These are phyloP conservation scores for Amblyraja radiata DNA, from an alignment of 2,797 vertebrate genomes.

Conservation along the genomic window DNA sequence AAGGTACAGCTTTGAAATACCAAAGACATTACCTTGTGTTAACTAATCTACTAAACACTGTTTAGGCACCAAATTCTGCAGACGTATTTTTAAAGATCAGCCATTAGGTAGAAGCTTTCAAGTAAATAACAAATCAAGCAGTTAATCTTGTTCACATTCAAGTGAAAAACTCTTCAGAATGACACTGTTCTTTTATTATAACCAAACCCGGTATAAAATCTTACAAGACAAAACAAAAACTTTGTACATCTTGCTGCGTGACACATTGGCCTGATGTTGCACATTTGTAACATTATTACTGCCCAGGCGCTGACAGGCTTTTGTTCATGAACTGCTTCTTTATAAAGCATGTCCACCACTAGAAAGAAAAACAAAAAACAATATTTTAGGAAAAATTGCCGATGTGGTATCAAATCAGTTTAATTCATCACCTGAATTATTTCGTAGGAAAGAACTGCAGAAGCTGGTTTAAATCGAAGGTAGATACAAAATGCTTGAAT, in stretches of 20 bases:
- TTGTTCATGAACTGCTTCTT: conserved; percentile 99
- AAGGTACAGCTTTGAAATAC: conserved; percentile 5
- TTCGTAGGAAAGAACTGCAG: too few relatives aligned
- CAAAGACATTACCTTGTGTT: background rate
- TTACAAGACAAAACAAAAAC: conserved; percentile 38
- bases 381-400: background rate
- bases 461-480: too few relatives aligned
- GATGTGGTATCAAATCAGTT: background rate
- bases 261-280: background rate
- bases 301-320: conserved; percentile 90
- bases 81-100: background rate
- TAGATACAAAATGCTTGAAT: too few relatives aligned
- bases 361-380: conserved; percentile 45
- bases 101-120: conserved; percentile 8
- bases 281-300: conserved; percentile 55
- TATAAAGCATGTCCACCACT: conserved; percentile 99
- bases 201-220: conserved; percentile 30
- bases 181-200: conserved; percentile 22
- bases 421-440: background rate
- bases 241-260: conserved; percentile 44
- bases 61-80: background rate
- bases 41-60: background rate
- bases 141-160: background rate
- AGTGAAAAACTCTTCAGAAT: background rate
- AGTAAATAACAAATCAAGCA: background rate